These are phyloP conservation scores for Alligator sinensis DNA, from an alignment of 2,113 vertebrate species.

Conservation along the genomic window DNA sequence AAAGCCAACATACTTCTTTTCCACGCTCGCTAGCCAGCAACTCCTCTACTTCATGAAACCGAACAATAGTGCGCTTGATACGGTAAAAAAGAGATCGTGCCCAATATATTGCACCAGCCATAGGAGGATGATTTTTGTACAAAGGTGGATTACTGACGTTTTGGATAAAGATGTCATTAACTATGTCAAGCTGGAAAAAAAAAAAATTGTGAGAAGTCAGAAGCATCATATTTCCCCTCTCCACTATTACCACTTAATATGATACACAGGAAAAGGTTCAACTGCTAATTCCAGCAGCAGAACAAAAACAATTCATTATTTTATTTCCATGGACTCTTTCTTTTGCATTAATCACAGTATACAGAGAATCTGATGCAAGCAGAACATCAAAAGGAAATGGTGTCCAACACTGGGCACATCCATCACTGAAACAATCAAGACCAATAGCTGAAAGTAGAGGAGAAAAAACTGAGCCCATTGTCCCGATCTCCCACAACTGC, in stretches of 20 bases:
- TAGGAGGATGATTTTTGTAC: conserved; percentile 85
- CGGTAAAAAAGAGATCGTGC: conserved; percentile 82
- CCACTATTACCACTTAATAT: not conserved
- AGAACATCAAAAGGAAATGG: too few species aligned
- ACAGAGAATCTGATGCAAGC: not conserved
- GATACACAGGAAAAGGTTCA: not conserved
- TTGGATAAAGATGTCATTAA: conserved; percentile 83
- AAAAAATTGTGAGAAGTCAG: not conserved
- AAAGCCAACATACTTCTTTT: conserved; percentile 72
- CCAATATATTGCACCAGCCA: conserved; percentile 93
- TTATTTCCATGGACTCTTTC: not conserved
- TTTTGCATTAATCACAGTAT: not conserved
- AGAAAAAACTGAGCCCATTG: not conserved
- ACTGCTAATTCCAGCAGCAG: not conserved
- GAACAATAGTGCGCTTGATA: conserved; percentile 85
- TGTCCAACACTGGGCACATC: too few species aligned
- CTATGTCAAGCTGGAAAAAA: conserved; percentile 82
- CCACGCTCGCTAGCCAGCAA: conserved; percentile 82
- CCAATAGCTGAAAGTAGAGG: too few species aligned
- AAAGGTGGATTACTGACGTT: conserved; percentile 83
- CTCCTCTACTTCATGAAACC: conserved; percentile 85
- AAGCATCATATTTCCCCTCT: not conserved
- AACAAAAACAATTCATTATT: not conserved
- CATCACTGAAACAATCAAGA: too few species aligned
- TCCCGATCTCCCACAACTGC: not conserved